phyloP scores from a whole-genome alignment of 2,888 invertebrate species.

The Torymus auratus region DNA sequence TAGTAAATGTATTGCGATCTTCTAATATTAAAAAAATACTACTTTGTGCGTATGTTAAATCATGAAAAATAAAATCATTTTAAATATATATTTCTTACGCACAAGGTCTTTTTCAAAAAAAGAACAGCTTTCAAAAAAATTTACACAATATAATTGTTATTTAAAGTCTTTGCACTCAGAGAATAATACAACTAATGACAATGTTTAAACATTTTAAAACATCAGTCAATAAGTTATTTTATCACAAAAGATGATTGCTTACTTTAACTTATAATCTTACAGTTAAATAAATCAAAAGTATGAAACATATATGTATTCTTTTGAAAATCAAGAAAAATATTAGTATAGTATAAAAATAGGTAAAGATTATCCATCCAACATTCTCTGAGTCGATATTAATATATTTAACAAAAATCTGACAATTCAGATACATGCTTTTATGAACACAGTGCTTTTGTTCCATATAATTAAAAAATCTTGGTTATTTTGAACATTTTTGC shows the following conservation, averaged over 20 bases:
- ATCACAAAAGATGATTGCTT: not conserved
- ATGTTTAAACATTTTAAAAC: conserved; percentile 1
- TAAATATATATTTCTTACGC: conserved; percentile 36
- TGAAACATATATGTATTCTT: no score
- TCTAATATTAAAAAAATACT: conserved; percentile 30
- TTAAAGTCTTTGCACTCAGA: conserved; percentile 5
- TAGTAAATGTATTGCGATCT: conserved; percentile 15
- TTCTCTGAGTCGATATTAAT: no score
- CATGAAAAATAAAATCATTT: conserved; percentile 21
- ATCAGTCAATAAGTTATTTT: conserved; percentile 3
- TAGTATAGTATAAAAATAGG: no score
- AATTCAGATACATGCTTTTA: no score
- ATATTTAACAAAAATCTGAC: no score
- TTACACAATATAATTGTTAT: conserved; percentile 18
- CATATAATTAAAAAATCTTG: no score
- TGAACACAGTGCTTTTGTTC: no score
- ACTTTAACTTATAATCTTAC: no score
- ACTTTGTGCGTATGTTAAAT: conserved; percentile 44
- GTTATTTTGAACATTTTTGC: no score
- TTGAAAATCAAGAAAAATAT: no score
- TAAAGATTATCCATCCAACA: no score
- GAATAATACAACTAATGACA: not conserved
- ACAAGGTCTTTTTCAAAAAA: conserved; percentile 35
- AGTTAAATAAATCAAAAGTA: no score
- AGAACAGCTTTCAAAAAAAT: conserved; percentile 27